Evolutionary conservation across 2,888 invertebrate species (phyloP).

Genomic region (Rhaphigaster nebulosa): DNA sequence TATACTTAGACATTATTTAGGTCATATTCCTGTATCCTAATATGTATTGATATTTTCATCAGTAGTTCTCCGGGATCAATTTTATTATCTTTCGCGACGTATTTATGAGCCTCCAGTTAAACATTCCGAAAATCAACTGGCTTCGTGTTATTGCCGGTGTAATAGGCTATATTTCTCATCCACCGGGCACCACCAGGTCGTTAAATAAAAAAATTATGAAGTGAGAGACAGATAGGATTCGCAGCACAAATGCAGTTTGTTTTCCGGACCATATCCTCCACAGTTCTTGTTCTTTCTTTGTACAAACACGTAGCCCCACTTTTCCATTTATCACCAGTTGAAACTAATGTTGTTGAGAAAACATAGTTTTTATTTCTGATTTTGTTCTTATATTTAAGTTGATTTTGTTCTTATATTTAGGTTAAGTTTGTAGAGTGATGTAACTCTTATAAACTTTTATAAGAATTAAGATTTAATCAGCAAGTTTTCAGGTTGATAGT

Average conservation of each 20-base stretch:
- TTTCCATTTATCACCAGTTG: neutral
- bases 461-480: no score
- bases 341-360: neutral
- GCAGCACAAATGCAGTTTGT: neutral
- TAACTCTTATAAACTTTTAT: neutral
- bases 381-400: no score
- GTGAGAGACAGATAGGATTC: slow-evolving; percentile 5
- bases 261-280: neutral
- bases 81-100: neutral
- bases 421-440: no score
- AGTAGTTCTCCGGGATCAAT: neutral
- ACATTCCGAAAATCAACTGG: neutral
- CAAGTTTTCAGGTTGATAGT: no score
- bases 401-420: no score
- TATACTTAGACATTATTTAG: no score
- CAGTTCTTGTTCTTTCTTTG: neutral
- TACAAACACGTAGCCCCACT: neutral
- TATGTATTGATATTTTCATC: neutral
- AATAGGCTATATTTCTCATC: slow-evolving; percentile 32
- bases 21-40: no score
- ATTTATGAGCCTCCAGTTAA: neutral
- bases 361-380: neutral
- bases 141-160: neutral
- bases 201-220: slow-evolving; percentile 42
- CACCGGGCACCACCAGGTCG: neutral